Base-by-base conservation (phyloP, 1,140 invertebrate species). In the Lucilia sericata region DNA sequence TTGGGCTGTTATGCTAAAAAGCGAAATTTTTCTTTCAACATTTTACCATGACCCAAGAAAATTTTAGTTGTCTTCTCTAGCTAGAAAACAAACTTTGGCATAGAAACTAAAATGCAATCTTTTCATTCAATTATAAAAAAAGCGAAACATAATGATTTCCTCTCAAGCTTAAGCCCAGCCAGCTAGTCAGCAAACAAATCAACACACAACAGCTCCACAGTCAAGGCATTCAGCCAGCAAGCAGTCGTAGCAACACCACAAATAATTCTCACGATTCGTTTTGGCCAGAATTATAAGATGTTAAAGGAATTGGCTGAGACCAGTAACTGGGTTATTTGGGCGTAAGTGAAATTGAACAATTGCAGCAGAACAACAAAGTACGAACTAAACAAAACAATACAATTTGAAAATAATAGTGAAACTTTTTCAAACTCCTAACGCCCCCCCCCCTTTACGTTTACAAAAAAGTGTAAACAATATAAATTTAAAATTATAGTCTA, bases 291-390 rank as follows among this genome's bases (percentile, higher is more conserved):
- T 70, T 19, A 10, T 70, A 70, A 19, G 76, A 7, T 51, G n/a
- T 49, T 49, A 49, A 49, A 21, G 76, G 42, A 9, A 30, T 47
- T 13, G 76, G 42, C 12, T 9, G 25, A 75, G 25, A 34, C n/a
- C 25, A 42, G 10, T 25, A 80, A 25, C 76, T 80, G 19, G 76
- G 76, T 80, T 80, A 80, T 80, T 80, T 80, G 76, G 76, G 76
- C 76, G 76, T 80, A 80, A 80, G 76, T 80, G 76, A 80, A 80
- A 80, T 80, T 80, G 65, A 70, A 80, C 76, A 80, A 80, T 80
- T 80, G 76, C n/a, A 49, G 19, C 5, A 70, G 0, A 70, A 60
- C 14, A n/a, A 17, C 14, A 60, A 60, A n/a, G 14, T 14, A 60
- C 55, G 7, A 42, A 42, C 5, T 30, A 60, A n/a, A 60, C 13